Conservation (phyloP, 2,113 vertebrate species). For the Condylura cristata region DNA sequence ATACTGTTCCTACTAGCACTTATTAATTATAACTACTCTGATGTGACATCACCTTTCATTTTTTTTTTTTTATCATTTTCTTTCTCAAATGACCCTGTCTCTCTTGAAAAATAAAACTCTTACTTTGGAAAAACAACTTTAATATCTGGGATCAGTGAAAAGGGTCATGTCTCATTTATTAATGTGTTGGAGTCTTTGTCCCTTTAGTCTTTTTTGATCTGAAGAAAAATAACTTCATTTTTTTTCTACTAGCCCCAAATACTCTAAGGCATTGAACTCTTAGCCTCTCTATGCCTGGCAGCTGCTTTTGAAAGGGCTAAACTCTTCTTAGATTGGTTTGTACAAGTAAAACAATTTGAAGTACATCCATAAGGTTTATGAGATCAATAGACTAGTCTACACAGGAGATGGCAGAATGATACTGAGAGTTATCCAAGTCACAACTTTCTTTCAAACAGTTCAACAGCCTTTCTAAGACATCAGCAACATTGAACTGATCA, state of each 20-base stretch:
- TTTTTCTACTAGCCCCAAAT: slow-evolving; percentile 69
- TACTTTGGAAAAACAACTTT: slow-evolving; percentile 74
- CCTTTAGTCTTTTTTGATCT: slow-evolving; percentile 78
- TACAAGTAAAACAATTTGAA: slow-evolving; percentile 79
- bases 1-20: slow-evolving; percentile 22
- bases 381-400: slow-evolving; percentile 73
- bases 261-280: slow-evolving; percentile 77
- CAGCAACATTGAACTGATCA: neutral
- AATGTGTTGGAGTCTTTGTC: slow-evolving; percentile 77
- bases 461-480: neutral
- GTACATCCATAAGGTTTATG: slow-evolving; percentile 68
- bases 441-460: neutral
- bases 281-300: slow-evolving; percentile 61
- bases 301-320: slow-evolving; percentile 74
- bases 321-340: slow-evolving; percentile 72
- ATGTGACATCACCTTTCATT: slow-evolving; percentile 65
- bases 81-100: slow-evolving; percentile 64
- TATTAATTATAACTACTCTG: slow-evolving; percentile 71
- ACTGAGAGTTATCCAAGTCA: neutral
- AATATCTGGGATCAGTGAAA: slow-evolving; percentile 79
- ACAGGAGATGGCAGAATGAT: slow-evolving; percentile 59
- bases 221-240: slow-evolving; percentile 81
- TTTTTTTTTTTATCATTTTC: slow-evolving; percentile 63
- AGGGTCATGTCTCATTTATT: slow-evolving; percentile 82
- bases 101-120: slow-evolving; percentile 76